Percentiles rank a stretch among this genome's conserved stretches.
Evolutionary conservation across 1,140 invertebrate genomes (phyloP).

Genomic region (Lepidurus couesii): DNA sequence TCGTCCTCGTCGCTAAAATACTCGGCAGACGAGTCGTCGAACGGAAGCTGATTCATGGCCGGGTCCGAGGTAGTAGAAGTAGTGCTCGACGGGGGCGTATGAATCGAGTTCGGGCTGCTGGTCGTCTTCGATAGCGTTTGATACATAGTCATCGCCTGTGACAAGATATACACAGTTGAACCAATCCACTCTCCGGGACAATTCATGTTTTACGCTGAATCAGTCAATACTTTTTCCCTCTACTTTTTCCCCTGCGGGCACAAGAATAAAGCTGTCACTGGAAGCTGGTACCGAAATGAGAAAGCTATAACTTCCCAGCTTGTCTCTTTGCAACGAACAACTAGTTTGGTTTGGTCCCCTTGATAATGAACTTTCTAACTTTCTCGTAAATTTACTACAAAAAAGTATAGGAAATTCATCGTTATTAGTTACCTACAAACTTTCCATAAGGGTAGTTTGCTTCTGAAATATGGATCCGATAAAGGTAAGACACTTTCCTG

Average conservation of each 20-base stretch:
- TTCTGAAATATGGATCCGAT: slow-evolving; percentile 24
- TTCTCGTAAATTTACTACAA: too few relatives aligned
- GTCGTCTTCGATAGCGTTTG: slow-evolving; percentile 51
- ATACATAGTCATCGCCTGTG: slow-evolving; percentile 64
- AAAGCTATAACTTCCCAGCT: too few relatives aligned
- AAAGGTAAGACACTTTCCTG: background rate
- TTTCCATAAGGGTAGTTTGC: too few relatives aligned
- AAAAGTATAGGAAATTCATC: too few relatives aligned
- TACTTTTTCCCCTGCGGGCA: too few relatives aligned
- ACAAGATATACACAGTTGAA: slow-evolving; percentile 38
- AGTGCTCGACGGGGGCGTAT: background rate
- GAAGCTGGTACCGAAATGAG: too few relatives aligned
- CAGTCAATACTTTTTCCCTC: slow-evolving; percentile 25
- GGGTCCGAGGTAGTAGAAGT: slow-evolving; percentile 3
- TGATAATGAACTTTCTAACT: too few relatives aligned
- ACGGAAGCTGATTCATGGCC: slow-evolving; percentile 20
- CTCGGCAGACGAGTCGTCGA: slow-evolving; percentile 46
- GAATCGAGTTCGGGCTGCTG: slow-evolving; percentile 1
- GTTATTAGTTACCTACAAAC: too few relatives aligned
- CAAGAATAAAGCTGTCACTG: too few relatives aligned
- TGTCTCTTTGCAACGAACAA: too few relatives aligned
- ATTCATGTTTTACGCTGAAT: background rate
- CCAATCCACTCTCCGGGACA: background rate
- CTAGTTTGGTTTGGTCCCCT: too few relatives aligned
- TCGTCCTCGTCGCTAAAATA: slow-evolving; percentile 56